Evolutionary conservation across 2,888 invertebrate species (phyloP).

Genomic region (Leucozona laternaria): DNA sequence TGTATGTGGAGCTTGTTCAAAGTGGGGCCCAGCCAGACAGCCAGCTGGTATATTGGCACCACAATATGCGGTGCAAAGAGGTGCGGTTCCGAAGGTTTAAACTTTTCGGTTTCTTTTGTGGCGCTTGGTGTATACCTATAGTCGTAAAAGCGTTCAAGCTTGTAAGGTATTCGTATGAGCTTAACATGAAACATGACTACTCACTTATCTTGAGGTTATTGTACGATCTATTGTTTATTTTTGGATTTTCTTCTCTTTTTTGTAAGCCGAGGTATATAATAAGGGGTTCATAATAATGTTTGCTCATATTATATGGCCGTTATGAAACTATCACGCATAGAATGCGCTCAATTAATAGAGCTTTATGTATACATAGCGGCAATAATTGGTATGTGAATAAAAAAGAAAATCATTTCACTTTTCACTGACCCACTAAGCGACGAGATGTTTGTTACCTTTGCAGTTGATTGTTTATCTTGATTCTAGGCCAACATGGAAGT

Average conservation of each 20-base stretch:
- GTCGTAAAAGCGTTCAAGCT: slow-evolving; percentile 51
- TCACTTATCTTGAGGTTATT: slow-evolving; percentile 57
- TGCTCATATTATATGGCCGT: slow-evolving; percentile 54
- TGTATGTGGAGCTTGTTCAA: slow-evolving; percentile 61
- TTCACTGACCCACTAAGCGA: slow-evolving; percentile 49
- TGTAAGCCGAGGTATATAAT: not conserved
- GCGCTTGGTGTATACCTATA: slow-evolving; percentile 3
- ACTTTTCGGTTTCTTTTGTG: slow-evolving; percentile 50
- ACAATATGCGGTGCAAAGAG: not conserved
- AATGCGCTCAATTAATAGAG: slow-evolving; percentile 61
- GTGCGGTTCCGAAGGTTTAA: slow-evolving; percentile 28
- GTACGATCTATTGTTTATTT: slow-evolving; percentile 53
- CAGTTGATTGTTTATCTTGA: slow-evolving; percentile 27
- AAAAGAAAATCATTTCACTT: slow-evolving; percentile 74
- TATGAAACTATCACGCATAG: slow-evolving; percentile 57
- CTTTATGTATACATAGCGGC: slow-evolving; percentile 20
- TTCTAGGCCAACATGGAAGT: slow-evolving; percentile 54
- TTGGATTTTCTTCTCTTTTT: slow-evolving; percentile 30
- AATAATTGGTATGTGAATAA: not conserved
- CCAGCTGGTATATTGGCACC: slow-evolving; percentile 41
- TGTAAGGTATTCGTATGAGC: not conserved
- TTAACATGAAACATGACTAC: not conserved
- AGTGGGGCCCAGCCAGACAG: slow-evolving; percentile 31
- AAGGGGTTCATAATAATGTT: slow-evolving; percentile 43
- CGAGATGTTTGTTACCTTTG: slow-evolving; percentile 21